Evolutionary conservation across 2,113 vertebrate species (phyloP), one percentile per base, ranked within the genome.

Genomic region (Nibea albiflora): DNA sequence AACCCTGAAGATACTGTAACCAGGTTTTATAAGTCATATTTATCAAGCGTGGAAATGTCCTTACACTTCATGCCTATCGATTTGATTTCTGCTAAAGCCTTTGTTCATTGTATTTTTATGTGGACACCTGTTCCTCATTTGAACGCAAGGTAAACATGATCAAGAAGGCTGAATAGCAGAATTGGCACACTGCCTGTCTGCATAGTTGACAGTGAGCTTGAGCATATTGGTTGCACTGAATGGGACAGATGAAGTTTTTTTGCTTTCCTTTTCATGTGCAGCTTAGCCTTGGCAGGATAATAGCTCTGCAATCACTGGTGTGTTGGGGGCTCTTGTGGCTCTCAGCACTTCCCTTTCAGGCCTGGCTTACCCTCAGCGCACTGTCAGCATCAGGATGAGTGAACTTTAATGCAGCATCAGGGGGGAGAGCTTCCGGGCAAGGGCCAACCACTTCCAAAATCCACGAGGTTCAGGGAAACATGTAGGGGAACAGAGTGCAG

Each of bases 271-370:
- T 89, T 90, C 86, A 88, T 83, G 80, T 60, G 39, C 74, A 88
- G 70, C 85, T 88, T 71, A 76, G 79, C 82, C 68, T 81, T 80
- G 22, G 75, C 73, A 76, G 68, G 78, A 91, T 91, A 91, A 92
- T 83, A 85, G 77, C 61, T 31, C 71, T 66, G 87, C 73, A 84
- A 73, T 86, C 83, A 77, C 76, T 46, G 70, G 62, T 46, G 80
- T 11, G 46, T 12, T 52, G 78, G 70, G 7, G 83, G 76, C 85
- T 90, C 80, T 72, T 87, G 88, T 93, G 85, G 81, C 82, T 86
- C 89, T 94, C 94, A 95, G 94, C 93, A 94, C 80, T 93, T 95
- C 92, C 88, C 92, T 93, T 94, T 94, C 92, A 94, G 87, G 65
- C 75, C 88, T 46, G 90, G 92, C 94, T 95, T 95, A 95, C 72